Conservation (phyloP, 2,888 invertebrate genomes). For the Amblyteles armatorius region DNA sequence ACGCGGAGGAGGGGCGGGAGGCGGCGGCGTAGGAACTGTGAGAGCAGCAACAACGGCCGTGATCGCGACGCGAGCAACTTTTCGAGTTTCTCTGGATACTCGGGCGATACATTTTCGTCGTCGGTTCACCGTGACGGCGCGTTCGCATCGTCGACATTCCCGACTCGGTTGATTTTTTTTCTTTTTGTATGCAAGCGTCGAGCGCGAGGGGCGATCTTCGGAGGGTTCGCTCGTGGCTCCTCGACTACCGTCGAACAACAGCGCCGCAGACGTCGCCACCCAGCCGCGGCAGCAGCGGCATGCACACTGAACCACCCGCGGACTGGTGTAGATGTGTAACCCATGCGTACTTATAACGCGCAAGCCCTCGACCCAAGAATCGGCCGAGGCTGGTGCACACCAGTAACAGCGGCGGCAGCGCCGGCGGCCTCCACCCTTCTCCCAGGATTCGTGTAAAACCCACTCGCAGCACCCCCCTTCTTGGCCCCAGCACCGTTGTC, state of each 20-base stretch:
- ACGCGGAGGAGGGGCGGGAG: slow-evolving; percentile 21
- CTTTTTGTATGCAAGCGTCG: no score
- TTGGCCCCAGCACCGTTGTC: slow-evolving; percentile 33
- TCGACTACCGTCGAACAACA: background rate
- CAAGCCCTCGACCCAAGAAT: slow-evolving; percentile 15
- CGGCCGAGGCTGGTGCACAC: background rate
- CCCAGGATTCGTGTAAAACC: slow-evolving; percentile 71
- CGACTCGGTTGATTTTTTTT: background rate
- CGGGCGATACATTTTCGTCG: slow-evolving; percentile 59
- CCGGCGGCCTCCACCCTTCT: slow-evolving; percentile 60
- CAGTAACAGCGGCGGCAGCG: slow-evolving; percentile 12
- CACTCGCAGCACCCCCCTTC: slow-evolving; percentile 49
- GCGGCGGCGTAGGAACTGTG: slow-evolving; percentile 18
- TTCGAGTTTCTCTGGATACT: slow-evolving; percentile 47
- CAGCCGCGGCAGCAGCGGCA: slow-evolving; percentile 36
- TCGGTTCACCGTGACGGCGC: slow-evolving; percentile 67
- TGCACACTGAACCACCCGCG: slow-evolving; percentile 5
- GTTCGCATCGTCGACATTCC: slow-evolving; percentile 63
- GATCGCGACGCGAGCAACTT: slow-evolving; percentile 44
- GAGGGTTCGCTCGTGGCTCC: background rate
- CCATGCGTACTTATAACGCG: slow-evolving; percentile 12
- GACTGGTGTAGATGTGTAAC: background rate
- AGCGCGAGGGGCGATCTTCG: no score
- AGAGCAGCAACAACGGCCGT: background rate
- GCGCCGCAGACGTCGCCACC: slow-evolving; percentile 30